These are phyloP conservation scores for Darevskia nairensis DNA, from an alignment of 2,797 vertebrate species.

Conservation along the genomic window DNA sequence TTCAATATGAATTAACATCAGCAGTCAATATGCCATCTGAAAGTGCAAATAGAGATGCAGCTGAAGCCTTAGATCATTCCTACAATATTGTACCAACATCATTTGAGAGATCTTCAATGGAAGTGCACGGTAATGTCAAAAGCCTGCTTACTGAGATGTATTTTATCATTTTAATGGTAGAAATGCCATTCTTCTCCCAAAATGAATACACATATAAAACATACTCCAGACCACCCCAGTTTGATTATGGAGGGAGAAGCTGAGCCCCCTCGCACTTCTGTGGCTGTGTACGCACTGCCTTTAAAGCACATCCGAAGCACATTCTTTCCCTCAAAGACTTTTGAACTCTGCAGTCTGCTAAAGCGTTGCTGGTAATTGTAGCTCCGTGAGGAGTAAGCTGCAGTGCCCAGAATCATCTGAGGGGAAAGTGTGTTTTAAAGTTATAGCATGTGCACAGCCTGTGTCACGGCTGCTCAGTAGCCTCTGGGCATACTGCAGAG, in stretches of 20 bases:
- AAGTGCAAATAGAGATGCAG: slow-evolving; percentile 65
- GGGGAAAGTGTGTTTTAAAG: too few species aligned
- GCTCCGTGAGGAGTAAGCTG: too few species aligned
- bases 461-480: background rate
- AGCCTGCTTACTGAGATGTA: slow-evolving; percentile 7
- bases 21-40: slow-evolving; percentile 49
- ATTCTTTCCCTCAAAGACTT: too few species aligned
- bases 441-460: too few species aligned
- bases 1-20: slow-evolving; percentile 65
- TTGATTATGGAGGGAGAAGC: too few species aligned
- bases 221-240: background rate
- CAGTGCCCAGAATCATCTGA: too few species aligned
- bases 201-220: background rate
- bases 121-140: slow-evolving; percentile 62
- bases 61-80: slow-evolving; percentile 13
- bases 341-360: too few species aligned
- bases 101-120: slow-evolving; percentile 45
- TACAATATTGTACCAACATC: slow-evolving; percentile 54
- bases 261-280: too few species aligned
- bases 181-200: background rate
- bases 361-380: too few species aligned
- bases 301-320: too few species aligned
- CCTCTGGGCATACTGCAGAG: background rate
- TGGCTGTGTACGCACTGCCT: too few species aligned
- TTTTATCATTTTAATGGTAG: background rate